Evolutionary conservation across 2,797 vertebrate genomes (phyloP).

Genomic region (Scolopax bukidnonensis): DNA sequence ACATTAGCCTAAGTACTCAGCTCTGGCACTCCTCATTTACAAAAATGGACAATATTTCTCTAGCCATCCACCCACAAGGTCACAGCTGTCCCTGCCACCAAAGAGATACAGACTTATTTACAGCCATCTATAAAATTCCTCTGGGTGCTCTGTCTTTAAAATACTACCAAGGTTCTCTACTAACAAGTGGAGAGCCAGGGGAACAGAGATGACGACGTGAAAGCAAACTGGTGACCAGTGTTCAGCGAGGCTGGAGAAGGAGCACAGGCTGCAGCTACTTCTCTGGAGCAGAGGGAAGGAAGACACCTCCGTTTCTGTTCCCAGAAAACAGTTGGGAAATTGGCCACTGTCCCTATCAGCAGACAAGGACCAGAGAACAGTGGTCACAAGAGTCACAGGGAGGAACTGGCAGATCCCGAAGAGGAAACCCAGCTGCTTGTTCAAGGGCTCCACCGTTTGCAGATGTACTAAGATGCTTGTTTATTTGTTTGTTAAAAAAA

Average conservation of each 20-base stretch:
- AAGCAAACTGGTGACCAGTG: neutral
- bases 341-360: neutral
- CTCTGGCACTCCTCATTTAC: neutral
- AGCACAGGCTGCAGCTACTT: neutral
- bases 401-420: neutral
- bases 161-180: neutral
- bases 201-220: neutral
- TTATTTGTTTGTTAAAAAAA: neutral
- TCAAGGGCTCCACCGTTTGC: neutral
- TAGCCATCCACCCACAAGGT: neutral
- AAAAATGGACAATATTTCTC: neutral
- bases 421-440: neutral
- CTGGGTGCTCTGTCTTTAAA: neutral
- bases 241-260: neutral
- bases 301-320: neutral
- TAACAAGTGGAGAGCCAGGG: neutral
- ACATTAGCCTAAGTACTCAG: neutral
- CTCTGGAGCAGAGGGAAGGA: neutral
- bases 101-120: neutral
- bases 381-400: neutral
- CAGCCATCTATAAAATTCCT: neutral
- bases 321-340: neutral
- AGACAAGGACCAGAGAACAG: neutral
- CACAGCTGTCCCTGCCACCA: neutral
- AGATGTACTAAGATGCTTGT: neutral